phyloP scores from a whole-genome alignment of 2,797 vertebrate species.

The Brachyrhaphis roseni region DNA sequence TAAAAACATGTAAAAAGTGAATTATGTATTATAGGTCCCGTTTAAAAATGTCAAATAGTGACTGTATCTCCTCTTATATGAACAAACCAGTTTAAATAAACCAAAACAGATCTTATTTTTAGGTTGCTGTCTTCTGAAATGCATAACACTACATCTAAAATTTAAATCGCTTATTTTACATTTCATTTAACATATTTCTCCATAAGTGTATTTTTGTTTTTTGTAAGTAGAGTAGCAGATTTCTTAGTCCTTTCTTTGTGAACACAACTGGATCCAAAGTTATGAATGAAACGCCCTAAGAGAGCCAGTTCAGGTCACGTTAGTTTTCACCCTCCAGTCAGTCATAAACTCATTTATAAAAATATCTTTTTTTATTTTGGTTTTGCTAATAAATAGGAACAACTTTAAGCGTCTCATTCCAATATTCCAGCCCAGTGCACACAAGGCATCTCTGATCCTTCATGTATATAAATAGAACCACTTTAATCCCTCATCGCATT shows the following conservation, averaged over 20 bases:
- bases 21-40: too few relatives aligned
- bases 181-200: background rate
- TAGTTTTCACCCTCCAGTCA: slow-evolving; percentile 1
- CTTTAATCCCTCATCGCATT: slow-evolving; percentile 51
- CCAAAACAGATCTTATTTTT: background rate
- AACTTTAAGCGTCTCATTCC: slow-evolving; percentile 35
- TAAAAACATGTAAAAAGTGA: too few relatives aligned
- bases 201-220: background rate
- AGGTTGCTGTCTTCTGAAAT: background rate
- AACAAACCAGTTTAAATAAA: too few relatives aligned
- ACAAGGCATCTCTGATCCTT: slow-evolving; percentile 54
- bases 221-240: background rate
- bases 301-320: background rate
- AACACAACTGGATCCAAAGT: background rate
- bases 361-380: background rate
- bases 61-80: background rate
- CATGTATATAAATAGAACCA: slow-evolving; percentile 51
- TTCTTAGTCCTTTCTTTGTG: background rate
- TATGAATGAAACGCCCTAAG: slow-evolving; percentile 1
- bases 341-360: slow-evolving; percentile 22
- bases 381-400: slow-evolving; percentile 9
- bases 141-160: background rate
- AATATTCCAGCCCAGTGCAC: slow-evolving; percentile 33
- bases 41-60: background rate
- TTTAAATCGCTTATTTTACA: background rate